Evolutionary conservation across 1,140 invertebrate genomes (phyloP).

Genomic region (Drosophila erecta): DNA sequence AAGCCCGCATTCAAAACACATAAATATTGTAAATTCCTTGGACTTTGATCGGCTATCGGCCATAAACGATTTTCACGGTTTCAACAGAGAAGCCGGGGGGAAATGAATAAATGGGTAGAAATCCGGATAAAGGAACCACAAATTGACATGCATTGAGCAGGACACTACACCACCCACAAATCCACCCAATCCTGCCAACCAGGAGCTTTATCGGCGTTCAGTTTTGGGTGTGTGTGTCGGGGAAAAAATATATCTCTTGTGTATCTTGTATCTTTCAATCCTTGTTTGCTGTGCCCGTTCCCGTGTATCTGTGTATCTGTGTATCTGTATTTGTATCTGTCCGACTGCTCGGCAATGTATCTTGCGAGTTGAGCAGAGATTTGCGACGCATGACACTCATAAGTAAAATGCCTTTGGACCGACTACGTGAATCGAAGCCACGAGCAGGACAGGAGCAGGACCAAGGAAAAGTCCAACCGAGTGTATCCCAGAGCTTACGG

Average conservation of each 20-base stretch:
- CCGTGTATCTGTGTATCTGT: constrained; percentile 2
- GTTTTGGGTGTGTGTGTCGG: constrained; percentile 3
- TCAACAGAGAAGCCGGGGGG: background rate
- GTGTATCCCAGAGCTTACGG: constrained; percentile 49
- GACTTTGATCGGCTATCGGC: constrained; percentile 31
- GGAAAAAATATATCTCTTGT: constrained; percentile 35
- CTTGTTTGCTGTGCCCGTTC: constrained; percentile 33
- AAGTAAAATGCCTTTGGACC: constrained; percentile 68
- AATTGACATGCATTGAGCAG: constrained; percentile 74
- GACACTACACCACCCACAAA: constrained; percentile 10
- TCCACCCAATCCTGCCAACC: constrained; percentile 17
- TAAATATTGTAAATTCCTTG: constrained; percentile 56
- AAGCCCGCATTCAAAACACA: constrained; percentile 72
- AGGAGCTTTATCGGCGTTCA: constrained; percentile 5
- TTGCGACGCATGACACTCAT: constrained; percentile 75
- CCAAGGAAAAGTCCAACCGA: constrained; percentile 62
- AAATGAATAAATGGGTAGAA: background rate
- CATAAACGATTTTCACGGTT: constrained; percentile 68
- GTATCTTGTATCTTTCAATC: constrained; percentile 46
- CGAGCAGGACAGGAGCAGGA: constrained; percentile 15
- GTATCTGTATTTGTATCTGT: constrained; percentile 27
- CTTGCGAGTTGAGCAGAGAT: constrained; percentile 63
- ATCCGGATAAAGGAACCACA: constrained; percentile 54
- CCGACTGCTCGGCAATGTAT: constrained; percentile 45
- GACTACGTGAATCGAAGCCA: constrained; percentile 32